Evolutionary conservation across 2,888 invertebrate genomes (phyloP), one percentile per base, ranked within the genome.

Genomic region (Eristalis arbustorum): DNA sequence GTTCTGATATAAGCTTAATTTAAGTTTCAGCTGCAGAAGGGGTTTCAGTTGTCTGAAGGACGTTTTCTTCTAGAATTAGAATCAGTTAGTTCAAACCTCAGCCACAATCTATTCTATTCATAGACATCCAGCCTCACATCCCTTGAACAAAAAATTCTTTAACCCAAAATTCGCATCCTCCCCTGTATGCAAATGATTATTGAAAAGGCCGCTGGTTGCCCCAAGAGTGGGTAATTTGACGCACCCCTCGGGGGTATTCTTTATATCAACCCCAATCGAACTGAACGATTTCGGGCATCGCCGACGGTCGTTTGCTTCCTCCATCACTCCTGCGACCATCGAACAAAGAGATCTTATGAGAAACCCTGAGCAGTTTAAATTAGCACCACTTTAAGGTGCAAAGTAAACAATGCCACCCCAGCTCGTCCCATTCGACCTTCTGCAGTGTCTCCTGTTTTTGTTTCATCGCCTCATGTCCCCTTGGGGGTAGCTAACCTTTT

Each of bases 101-200:
- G 37, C 37, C 37, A 13, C 37, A 37, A 13, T 0, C 11, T 37
- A 3, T 11, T 11, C 34, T 11, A 1, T 37, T 37, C 34, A 11
- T 11, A 37, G 34, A 1, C 11, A 37, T 11, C 11, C 34, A 34
- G 34, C 34, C 2, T 11, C 34, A 11, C 5, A 37, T 37, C 34
- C 34, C 10, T 1, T 37, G 6, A 31, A 31, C 3, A 37, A 37
- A 37, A 11, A 37, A 1, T 37, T 37, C 11, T 37, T 11, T 37
- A 11, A 37, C 13, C 13, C 0, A 69, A 28, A 69, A 40, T 28
- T n/a, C n/a, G n/a, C n/a, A n/a, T n/a, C n/a, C n/a, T n/a, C n/a
- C 69, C 69, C 37, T 62, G 77, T 3, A 13, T 69, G 57, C 62
- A 40, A 69, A 62, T 57, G 42, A 56, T 69, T 63, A 69, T 69